phyloP scores from a whole-genome alignment of 2,888 invertebrate genomes.

The Troides oblongomaculatus region DNA sequence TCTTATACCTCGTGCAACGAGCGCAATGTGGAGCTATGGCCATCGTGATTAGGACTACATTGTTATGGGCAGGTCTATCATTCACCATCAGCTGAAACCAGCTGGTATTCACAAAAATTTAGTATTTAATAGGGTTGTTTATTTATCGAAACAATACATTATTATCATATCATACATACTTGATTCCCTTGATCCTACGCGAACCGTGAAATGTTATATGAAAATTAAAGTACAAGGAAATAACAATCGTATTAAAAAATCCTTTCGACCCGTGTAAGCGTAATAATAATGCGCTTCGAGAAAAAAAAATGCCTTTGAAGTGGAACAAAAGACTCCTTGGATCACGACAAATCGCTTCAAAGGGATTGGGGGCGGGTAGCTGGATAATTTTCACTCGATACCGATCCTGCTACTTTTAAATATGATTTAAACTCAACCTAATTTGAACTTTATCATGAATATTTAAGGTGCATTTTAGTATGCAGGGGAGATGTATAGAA shows the following conservation, averaged over 20 bases:
- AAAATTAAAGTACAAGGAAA: constrained; percentile 42
- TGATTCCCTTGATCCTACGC: constrained; percentile 19
- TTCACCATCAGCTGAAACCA: too few relatives aligned
- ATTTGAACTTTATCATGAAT: constrained; percentile 17
- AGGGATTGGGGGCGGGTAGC: constrained; percentile 46
- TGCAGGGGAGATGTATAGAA: constrained; percentile 5
- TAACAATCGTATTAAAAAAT: constrained; percentile 47
- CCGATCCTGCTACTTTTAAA: constrained; percentile 58
- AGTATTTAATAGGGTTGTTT: too few relatives aligned
- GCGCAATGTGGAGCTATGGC: too few relatives aligned
- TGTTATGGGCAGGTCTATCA: too few relatives aligned
- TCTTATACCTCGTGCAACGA: too few relatives aligned
- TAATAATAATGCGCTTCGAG: constrained; percentile 59
- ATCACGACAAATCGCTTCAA: constrained; percentile 65
- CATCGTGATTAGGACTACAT: too few relatives aligned
- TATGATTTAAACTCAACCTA: constrained; percentile 29
- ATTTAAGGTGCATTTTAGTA: constrained; percentile 27
- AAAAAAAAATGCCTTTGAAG: constrained; percentile 62
- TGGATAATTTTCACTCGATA: constrained; percentile 68
- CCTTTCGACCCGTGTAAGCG: constrained; percentile 48
- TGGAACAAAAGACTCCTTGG: constrained; percentile 61
- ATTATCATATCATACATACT: constrained; percentile 3
- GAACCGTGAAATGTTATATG: constrained; percentile 16
- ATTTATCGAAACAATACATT: too few relatives aligned
- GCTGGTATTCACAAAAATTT: too few relatives aligned